These are phyloP conservation scores for Chloebia gouldiae DNA, from an alignment of 2,113 vertebrate species.

Conservation along the genomic window DNA sequence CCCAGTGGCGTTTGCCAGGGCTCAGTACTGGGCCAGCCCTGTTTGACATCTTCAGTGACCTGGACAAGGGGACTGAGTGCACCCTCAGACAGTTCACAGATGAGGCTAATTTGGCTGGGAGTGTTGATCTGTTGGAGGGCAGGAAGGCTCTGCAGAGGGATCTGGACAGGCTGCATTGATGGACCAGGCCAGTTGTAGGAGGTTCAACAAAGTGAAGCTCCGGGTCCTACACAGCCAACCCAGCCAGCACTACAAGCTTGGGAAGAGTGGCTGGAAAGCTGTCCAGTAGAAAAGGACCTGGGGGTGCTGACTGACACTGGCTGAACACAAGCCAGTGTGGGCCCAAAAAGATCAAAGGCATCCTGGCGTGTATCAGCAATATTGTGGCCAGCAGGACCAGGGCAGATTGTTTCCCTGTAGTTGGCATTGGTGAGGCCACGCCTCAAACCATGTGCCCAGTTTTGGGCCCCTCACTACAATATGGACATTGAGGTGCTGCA, in stretches of 20 bases:
- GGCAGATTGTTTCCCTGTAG: no score
- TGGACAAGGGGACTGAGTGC: background rate
- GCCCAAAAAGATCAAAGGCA: background rate
- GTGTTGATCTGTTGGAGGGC: background rate
- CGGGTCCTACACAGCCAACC: no score
- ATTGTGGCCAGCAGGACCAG: background rate
- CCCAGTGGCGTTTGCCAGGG: background rate
- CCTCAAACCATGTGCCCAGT: fast-evolving
- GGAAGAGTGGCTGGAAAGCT: background rate
- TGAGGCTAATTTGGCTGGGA: background rate
- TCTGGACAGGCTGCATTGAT: background rate
- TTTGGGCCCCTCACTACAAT: background rate
- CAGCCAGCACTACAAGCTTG: background rate
- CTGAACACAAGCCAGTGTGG: background rate
- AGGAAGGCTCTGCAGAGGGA: background rate
- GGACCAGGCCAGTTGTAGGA: fast-evolving
- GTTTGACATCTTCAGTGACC: fast-evolving
- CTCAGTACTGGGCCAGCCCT: background rate
- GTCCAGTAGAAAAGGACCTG: background rate
- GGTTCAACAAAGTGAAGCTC: background rate
- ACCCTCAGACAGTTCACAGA: background rate
- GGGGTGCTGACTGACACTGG: fast-evolving
- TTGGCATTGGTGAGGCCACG: fast-evolving
- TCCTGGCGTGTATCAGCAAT: background rate
- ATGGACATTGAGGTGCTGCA: background rate